Evolutionary conservation across 2,888 invertebrate species (phyloP).

Genomic region (Sthenelais limicola): DNA sequence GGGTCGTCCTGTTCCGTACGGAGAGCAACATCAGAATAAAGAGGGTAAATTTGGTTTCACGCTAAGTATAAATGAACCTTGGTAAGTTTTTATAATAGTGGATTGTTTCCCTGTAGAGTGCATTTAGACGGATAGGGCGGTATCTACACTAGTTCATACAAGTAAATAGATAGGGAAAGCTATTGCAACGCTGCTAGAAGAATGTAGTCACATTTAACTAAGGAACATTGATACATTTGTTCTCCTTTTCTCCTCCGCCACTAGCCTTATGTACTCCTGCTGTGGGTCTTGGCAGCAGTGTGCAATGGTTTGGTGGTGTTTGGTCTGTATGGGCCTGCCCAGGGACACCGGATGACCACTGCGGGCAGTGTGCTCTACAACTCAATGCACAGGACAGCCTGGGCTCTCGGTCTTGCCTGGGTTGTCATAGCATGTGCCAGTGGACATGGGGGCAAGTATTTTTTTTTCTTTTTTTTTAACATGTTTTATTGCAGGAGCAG

Average conservation of each 20-base stretch:
- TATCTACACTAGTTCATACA: no score
- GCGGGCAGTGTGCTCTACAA: constrained; percentile 70
- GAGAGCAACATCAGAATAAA: constrained; percentile 57
- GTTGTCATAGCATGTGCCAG: constrained; percentile 74
- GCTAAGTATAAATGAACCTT: no score
- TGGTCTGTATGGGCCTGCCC: constrained; percentile 64
- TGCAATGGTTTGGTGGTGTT: constrained; percentile 64
- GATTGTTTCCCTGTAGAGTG: no score
- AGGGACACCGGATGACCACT: constrained; percentile 55
- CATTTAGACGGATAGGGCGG: no score
- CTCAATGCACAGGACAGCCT: constrained; percentile 72
- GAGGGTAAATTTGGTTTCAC: constrained; percentile 58
- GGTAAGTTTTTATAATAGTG: no score
- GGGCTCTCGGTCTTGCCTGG: constrained; percentile 75
- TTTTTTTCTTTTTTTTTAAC: no score
- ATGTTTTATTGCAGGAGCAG: no score
- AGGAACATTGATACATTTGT: no score
- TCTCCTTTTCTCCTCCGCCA: no score
- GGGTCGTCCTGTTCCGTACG: constrained; percentile 68
- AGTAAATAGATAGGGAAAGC: no score
- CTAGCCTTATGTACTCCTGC: constrained; percentile 56
- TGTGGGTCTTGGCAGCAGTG: constrained; percentile 63
- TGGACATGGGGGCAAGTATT: constrained; percentile 75
- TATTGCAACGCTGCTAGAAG: no score
- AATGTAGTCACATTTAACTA: no score